Evolutionary conservation across 35 echinoderm and acorn worm species (phyloP).

Genomic region (Patiria miniata): DNA sequence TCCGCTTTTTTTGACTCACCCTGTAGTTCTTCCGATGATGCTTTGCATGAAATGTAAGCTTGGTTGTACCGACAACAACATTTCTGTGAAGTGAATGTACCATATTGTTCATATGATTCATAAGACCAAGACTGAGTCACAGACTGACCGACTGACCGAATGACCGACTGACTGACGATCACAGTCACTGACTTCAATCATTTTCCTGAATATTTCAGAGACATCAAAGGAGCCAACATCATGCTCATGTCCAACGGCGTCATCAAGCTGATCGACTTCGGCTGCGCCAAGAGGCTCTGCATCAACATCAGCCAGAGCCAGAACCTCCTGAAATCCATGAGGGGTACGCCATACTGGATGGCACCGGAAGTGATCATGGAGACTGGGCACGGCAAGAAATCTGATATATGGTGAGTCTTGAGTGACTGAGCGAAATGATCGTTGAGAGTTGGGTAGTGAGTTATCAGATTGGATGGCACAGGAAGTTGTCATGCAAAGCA

Average conservation of each 20-base stretch:
- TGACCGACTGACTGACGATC: too few relatives aligned
- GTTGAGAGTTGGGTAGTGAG: neutral
- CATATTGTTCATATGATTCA: too few relatives aligned
- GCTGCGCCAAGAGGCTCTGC: slow-evolving; percentile 87
- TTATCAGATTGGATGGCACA: neutral
- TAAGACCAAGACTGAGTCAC: too few relatives aligned
- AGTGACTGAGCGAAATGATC: too few relatives aligned
- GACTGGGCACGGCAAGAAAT: slow-evolving; percentile 91
- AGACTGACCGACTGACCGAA: too few relatives aligned
- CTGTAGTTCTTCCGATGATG: too few relatives aligned
- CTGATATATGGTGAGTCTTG: slow-evolving; percentile 85
- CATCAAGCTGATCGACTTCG: slow-evolving; percentile 97
- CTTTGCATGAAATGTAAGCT: too few relatives aligned
- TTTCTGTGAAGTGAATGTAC: too few relatives aligned
- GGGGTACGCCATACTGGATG: slow-evolving; percentile 98
- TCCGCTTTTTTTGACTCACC: too few relatives aligned
- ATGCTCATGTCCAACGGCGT: slow-evolving; percentile 98
- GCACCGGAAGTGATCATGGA: slow-evolving; percentile 97
- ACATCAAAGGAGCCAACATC: slow-evolving; percentile 98
- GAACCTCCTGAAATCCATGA: slow-evolving; percentile 95
- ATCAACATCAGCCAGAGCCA: slow-evolving; percentile 93
- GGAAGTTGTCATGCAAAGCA: too few relatives aligned
- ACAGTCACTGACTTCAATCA: too few relatives aligned
- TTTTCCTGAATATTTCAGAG: slow-evolving; percentile 49
- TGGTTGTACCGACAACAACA: too few relatives aligned